These are phyloP conservation scores for Enteromius argenteus DNA, from an alignment of 2,797 vertebrate genomes.

Conservation along the genomic window DNA sequence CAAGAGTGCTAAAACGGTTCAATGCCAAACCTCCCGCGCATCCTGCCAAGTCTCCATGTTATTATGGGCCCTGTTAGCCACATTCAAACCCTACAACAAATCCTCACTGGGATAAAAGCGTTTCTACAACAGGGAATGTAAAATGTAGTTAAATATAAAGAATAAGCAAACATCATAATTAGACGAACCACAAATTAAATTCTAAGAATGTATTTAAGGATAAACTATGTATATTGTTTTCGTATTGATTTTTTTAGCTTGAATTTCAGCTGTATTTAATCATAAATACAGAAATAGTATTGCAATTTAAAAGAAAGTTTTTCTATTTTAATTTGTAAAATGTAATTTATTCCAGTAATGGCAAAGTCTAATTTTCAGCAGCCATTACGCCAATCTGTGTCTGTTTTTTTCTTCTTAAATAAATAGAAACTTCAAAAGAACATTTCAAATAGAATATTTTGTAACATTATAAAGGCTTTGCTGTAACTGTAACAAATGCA, in stretches of 20 bases:
- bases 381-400: background rate
- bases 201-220: background rate
- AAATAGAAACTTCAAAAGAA: background rate
- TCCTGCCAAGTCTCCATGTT: background rate
- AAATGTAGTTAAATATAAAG: slow-evolving; percentile 10
- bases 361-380: background rate
- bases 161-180: slow-evolving; percentile 5
- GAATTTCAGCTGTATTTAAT: background rate
- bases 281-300: background rate
- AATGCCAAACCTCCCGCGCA: slow-evolving; percentile 25
- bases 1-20: slow-evolving; percentile 8
- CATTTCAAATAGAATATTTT: background rate
- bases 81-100: background rate
- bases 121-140: background rate
- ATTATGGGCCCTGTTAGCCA: background rate
- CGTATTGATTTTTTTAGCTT: background rate
- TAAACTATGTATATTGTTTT: background rate
- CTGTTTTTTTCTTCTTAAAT: background rate
- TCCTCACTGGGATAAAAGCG: background rate
- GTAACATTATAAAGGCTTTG: background rate
- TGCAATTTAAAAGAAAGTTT: background rate
- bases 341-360: background rate
- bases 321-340: background rate
- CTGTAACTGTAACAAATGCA: background rate
- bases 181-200: background rate